phyloP scores from a whole-genome alignment of 2,113 vertebrate species.

The Crotalus tigris region DNA sequence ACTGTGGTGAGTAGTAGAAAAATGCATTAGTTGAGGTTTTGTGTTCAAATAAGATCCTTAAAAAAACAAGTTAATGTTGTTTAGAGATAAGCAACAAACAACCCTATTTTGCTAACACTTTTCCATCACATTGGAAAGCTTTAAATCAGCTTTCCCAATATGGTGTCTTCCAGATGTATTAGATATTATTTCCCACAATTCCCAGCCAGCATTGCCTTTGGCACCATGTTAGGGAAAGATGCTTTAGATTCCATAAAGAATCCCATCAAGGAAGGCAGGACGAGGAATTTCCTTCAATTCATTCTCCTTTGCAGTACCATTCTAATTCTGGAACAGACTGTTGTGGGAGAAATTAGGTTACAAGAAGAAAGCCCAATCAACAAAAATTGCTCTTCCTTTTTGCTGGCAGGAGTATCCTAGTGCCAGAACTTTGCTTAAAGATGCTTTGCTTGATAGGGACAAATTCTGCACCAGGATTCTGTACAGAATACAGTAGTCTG shows the following conservation, averaged over 20 bases:
- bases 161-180: background rate
- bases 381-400: background rate
- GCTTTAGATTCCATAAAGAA: background rate
- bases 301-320: background rate
- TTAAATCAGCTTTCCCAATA: background rate
- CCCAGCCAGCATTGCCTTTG: background rate
- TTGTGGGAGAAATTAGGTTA: background rate
- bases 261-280: background rate
- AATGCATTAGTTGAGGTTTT: conserved; percentile 37
- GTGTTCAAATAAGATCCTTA: conserved; percentile 22
- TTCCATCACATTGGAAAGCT: background rate
- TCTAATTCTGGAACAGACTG: background rate
- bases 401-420: background rate
- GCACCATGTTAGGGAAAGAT: background rate
- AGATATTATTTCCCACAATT: background rate
- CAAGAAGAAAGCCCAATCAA: background rate
- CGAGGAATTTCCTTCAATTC: background rate
- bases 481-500: background rate
- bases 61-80: conserved; percentile 10
- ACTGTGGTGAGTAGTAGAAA: conserved; percentile 68
- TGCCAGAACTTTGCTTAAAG: background rate
- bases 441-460: background rate
- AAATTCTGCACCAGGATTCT: background rate
- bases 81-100: background rate
- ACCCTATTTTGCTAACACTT: background rate